Percentiles rank a stretch among this genome's conserved stretches.
Evolutionary conservation across 2,113 vertebrate species (phyloP).

Genomic region (Ifrita kowaldi): DNA sequence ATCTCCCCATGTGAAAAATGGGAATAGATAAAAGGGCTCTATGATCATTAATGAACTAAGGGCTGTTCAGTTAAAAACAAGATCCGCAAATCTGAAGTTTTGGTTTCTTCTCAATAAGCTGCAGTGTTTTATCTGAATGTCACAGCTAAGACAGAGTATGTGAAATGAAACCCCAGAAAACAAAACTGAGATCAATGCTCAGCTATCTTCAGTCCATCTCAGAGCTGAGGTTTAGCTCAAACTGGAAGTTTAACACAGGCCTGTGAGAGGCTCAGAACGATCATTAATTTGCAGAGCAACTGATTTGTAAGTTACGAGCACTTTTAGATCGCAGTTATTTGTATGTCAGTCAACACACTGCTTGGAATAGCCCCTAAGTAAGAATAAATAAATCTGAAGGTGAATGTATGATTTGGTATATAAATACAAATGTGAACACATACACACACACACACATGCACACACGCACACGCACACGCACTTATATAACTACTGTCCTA

Average conservation of each 20-base stretch:
- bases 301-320: not conserved
- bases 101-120: not conserved
- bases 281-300: not conserved
- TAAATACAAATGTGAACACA: not conserved
- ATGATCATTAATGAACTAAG: not conserved
- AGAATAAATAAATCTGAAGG: not conserved
- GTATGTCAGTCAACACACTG: not conserved
- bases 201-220: not conserved
- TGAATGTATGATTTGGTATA: not conserved
- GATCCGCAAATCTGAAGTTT: not conserved
- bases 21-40: not conserved
- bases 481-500: not conserved
- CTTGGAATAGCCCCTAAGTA: not conserved
- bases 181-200: not conserved
- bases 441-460: too few relatives aligned
- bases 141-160: not conserved
- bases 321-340: not conserved
- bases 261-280: not conserved
- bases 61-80: not conserved
- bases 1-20: not conserved
- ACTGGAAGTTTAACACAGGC: not conserved
- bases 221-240: not conserved
- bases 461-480: too few relatives aligned
- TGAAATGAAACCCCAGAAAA: not conserved
- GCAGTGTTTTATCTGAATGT: not conserved